Conservation (phyloP, 2,888 invertebrate genomes). For the Eupeodes latifasciatus region DNA sequence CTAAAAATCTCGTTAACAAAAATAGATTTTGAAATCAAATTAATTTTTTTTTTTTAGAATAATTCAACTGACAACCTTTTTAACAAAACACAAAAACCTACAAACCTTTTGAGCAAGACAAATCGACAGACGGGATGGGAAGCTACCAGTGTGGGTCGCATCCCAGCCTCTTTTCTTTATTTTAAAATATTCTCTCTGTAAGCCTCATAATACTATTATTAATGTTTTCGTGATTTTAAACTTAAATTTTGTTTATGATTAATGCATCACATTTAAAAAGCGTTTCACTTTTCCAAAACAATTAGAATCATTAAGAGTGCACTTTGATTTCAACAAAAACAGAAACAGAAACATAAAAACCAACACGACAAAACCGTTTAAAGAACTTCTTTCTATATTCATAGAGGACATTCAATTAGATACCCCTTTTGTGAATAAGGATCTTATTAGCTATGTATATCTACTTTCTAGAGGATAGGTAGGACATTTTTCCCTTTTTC, state of each 20-base stretch:
- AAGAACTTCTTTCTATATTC: constrained; percentile 1
- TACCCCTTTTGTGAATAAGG: constrained; percentile 39
- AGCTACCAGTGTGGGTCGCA: too few relatives aligned
- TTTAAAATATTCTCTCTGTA: not conserved
- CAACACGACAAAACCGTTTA: constrained; percentile 17
- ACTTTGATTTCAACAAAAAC: constrained; percentile 29
- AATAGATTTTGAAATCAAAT: too few relatives aligned
- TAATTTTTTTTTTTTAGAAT: too few relatives aligned
- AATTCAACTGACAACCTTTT: too few relatives aligned
- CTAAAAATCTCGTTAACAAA: too few relatives aligned
- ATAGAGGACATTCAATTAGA: constrained; percentile 35
- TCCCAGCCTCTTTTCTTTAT: too few relatives aligned
- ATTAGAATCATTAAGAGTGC: constrained; percentile 64
- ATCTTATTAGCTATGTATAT: constrained; percentile 21
- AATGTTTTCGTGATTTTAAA: not conserved
- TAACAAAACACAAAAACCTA: too few relatives aligned
- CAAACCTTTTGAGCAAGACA: too few relatives aligned
- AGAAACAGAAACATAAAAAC: not conserved
- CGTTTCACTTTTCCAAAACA: constrained; percentile 60
- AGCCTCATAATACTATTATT: not conserved
- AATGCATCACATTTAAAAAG: constrained; percentile 58
- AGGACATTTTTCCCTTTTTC: constrained; percentile 28
- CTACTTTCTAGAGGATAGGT: not conserved
- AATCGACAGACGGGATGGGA: too few relatives aligned
- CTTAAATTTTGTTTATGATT: constrained; percentile 44